These are phyloP conservation scores for Drosophila ochracea DNA, from an alignment of 2,888 invertebrate species.

Conservation along the genomic window DNA sequence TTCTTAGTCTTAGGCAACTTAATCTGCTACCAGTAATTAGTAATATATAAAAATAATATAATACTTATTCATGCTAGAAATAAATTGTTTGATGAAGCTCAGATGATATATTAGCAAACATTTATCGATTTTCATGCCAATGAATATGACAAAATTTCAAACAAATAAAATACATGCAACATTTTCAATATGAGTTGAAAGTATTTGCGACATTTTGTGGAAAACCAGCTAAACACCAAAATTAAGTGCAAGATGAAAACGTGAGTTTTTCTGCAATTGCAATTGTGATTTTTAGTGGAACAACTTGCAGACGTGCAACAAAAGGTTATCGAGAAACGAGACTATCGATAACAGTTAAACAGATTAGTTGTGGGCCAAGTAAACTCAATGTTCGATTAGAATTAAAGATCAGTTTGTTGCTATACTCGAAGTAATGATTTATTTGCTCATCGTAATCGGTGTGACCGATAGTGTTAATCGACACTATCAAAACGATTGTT, in stretches of 20 bases:
- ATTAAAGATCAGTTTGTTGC: neutral
- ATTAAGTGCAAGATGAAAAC: too few species aligned
- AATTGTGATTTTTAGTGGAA: neutral
- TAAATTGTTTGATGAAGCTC: neutral
- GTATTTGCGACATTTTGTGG: neutral
- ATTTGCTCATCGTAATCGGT: neutral
- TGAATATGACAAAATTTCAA: neutral
- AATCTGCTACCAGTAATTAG: neutral
- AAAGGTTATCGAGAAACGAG: constrained; percentile 1
- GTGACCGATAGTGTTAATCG: neutral
- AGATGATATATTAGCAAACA: neutral
- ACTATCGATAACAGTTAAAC: constrained; percentile 1
- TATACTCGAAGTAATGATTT: neutral
- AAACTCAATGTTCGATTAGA: constrained; percentile 1
- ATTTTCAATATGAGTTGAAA: neutral
- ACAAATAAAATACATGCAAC: neutral
- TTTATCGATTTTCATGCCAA: constrained; percentile 1
- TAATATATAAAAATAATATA: neutral
- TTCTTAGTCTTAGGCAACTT: accelerated
- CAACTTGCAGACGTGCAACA: constrained; percentile 24
- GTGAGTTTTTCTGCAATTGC: neutral
- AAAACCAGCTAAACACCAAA: too few species aligned
- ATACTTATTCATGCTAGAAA: neutral
- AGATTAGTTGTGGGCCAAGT: neutral
- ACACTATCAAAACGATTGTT: neutral